Percentiles rank a stretch among this genome's conserved stretches.
Conservation (phyloP, 2,113 vertebrate genomes). For the Oreochromis niloticus region DNA sequence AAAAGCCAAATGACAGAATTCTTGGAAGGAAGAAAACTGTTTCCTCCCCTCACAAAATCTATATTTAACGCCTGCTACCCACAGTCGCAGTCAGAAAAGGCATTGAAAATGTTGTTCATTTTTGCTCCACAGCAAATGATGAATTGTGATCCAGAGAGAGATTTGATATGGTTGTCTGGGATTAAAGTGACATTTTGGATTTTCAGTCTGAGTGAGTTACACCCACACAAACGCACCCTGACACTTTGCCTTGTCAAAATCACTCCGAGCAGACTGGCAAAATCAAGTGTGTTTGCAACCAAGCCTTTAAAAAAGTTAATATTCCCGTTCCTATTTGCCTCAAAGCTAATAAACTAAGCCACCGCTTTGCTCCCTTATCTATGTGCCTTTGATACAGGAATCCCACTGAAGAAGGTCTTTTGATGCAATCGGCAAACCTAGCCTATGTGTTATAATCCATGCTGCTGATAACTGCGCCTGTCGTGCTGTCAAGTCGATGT, state of each 20-base stretch:
- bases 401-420: constrained; percentile 34
- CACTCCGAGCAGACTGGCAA: constrained; percentile 26
- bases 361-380: background rate
- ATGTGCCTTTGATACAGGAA: constrained; percentile 36
- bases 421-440: background rate
- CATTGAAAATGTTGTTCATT: background rate
- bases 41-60: background rate
- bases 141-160: constrained; percentile 17
- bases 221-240: background rate
- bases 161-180: constrained; percentile 17
- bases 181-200: constrained; percentile 32
- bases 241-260: constrained; percentile 27
- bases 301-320: constrained; percentile 50
- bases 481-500: background rate
- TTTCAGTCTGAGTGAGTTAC: background rate
- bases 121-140: background rate
- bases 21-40: background rate
- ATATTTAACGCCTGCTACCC: background rate
- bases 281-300: constrained; percentile 25
- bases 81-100: background rate
- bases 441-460: constrained; percentile 34
- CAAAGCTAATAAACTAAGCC: constrained; percentile 44
- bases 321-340: constrained; percentile 57
- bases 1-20: background rate
- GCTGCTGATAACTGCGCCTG: constrained; percentile 11